Conservation (phyloP, 2,888 invertebrate genomes). For the Tipula unca region DNA sequence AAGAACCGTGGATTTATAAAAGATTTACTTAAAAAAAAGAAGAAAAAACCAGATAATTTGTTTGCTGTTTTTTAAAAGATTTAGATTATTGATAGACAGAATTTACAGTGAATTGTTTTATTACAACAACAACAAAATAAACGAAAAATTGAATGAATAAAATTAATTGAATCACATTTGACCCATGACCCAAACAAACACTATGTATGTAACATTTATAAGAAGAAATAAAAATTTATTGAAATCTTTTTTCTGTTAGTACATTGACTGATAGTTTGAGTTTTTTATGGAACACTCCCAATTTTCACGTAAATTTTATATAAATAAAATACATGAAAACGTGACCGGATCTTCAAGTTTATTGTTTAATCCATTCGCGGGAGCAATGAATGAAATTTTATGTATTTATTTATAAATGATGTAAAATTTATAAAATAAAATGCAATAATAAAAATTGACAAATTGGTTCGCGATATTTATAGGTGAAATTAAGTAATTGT, state of each 20-base stretch:
- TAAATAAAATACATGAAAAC: neutral
- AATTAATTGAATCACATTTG: neutral
- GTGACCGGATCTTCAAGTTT: slow-evolving; percentile 4
- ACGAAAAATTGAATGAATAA: slow-evolving; percentile 1
- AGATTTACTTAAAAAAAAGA: neutral
- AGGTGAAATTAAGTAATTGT: neutral
- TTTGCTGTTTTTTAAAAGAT: neutral
- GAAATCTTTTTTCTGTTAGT: neutral
- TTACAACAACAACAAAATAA: neutral
- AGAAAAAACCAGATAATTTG: neutral
- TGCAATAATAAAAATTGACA: neutral
- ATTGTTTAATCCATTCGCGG: neutral
- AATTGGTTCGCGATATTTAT: slow-evolving; percentile 1
- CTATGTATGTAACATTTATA: neutral
- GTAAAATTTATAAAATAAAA: neutral
- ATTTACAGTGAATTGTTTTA: slow-evolving; percentile 14
- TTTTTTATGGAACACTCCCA: neutral
- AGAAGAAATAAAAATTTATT: neutral
- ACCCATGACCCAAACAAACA: neutral
- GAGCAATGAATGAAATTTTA: neutral
- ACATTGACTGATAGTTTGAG: neutral
- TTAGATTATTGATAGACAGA: slow-evolving; percentile 14
- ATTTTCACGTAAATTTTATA: neutral
- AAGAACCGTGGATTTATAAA: neutral
- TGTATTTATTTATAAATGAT: neutral